phyloP scores from a whole-genome alignment of 2,888 invertebrate genomes.

The Oscheius sp. region DNA sequence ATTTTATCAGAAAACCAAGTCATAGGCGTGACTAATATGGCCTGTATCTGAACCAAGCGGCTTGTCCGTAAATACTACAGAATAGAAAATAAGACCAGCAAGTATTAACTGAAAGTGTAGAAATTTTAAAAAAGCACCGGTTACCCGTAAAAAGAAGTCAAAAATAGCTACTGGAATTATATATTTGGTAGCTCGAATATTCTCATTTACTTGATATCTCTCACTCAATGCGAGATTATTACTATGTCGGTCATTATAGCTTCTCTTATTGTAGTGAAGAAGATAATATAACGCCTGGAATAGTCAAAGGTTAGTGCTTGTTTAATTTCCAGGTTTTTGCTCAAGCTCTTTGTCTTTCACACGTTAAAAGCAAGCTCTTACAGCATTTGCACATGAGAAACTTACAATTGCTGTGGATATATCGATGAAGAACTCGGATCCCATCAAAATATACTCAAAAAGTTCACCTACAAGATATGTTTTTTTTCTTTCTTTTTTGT shows the following conservation, averaged over 20 bases:
- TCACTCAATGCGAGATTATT: constrained; percentile 7
- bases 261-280: constrained; percentile 1
- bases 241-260: constrained; percentile 5
- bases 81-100: constrained; percentile 7
- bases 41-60: constrained; percentile 16
- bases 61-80: constrained; percentile 25
- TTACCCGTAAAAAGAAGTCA: constrained; percentile 10
- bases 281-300: constrained; percentile 13
- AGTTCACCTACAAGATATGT: not conserved
- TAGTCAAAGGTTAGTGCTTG: too few species aligned
- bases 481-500: not conserved
- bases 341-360: too few species aligned
- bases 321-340: too few species aligned
- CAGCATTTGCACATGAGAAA: not conserved
- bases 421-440: not conserved
- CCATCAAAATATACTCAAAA: not conserved
- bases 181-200: constrained; percentile 13
- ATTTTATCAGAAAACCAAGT: not conserved
- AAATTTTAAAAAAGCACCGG: not conserved
- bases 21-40: constrained; percentile 27
- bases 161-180: constrained; percentile 23
- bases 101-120: constrained; percentile 3
- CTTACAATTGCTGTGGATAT: constrained; percentile 4
- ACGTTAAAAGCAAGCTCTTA: not conserved
- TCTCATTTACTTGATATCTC: constrained; percentile 19